Conservation (phyloP, 2,888 invertebrate species). For the Morpho helenor region DNA sequence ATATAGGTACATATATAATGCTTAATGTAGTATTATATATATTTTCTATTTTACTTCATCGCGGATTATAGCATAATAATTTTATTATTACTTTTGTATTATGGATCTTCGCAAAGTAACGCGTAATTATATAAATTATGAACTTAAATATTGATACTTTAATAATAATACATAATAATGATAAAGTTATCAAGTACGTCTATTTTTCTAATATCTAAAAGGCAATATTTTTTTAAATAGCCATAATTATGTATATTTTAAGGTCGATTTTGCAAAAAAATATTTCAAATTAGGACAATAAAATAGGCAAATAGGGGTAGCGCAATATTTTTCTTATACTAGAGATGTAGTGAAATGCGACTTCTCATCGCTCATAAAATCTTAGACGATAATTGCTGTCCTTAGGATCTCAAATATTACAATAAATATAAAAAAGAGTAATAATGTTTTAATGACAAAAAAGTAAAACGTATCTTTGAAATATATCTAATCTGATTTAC, state of each 20-base stretch:
- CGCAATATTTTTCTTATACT: constrained; percentile 9
- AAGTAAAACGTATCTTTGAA: neutral
- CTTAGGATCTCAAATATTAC: constrained; percentile 14
- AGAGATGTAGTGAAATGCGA: constrained; percentile 25
- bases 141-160: too few relatives aligned
- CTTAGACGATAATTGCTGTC: constrained; percentile 1
- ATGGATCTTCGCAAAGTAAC: too few relatives aligned
- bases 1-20: too few relatives aligned
- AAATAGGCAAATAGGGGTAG: constrained; percentile 1
- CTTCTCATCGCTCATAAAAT: constrained; percentile 12
- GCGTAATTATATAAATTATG: too few relatives aligned
- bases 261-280: constrained; percentile 4
- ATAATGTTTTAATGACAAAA: neutral
- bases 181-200: neutral
- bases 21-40: too few relatives aligned
- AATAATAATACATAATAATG: neutral
- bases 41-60: too few relatives aligned
- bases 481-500: neutral
- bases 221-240: constrained; percentile 8
- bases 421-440: constrained; percentile 3
- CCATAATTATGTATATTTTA: neutral
- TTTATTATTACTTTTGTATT: too few relatives aligned
- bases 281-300: constrained; percentile 16
- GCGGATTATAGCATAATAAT: too few relatives aligned
- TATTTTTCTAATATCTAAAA: constrained; percentile 6